Conservation (phyloP, 2,113 vertebrate species). For the Macrotis lagotis region DNA sequence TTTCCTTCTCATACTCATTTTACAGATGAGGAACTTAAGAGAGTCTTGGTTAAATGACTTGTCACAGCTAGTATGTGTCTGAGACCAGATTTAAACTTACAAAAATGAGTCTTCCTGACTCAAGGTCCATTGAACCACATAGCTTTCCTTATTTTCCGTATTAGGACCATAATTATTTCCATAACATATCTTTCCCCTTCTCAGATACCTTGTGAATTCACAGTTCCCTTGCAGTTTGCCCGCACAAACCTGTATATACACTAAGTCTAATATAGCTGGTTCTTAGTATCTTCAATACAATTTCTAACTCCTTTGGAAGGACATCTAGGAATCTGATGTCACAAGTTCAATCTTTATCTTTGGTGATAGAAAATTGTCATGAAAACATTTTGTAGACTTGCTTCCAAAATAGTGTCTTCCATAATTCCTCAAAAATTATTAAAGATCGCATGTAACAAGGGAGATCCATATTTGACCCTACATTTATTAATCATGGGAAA, state of each 20-base stretch:
- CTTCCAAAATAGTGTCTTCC: neutral
- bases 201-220: neutral
- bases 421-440: neutral
- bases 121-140: too few relatives aligned
- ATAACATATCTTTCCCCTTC: neutral
- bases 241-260: neutral
- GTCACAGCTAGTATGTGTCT: too few relatives aligned
- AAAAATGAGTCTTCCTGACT: neutral
- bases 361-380: neutral
- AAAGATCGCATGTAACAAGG: neutral
- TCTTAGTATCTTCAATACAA: neutral
- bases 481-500: neutral
- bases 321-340: neutral
- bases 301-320: neutral
- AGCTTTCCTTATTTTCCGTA: too few relatives aligned
- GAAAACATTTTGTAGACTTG: neutral
- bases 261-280: neutral
- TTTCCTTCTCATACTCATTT: neutral
- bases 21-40: neutral
- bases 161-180: neutral
- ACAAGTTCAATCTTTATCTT: neutral
- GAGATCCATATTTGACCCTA: neutral
- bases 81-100: too few relatives aligned
- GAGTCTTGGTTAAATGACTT: neutral
- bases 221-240: neutral